Evolutionary conservation across 2,888 invertebrate species (phyloP), one percentile per base, ranked within the genome.

Genomic region (Mimachlamys varia): DNA sequence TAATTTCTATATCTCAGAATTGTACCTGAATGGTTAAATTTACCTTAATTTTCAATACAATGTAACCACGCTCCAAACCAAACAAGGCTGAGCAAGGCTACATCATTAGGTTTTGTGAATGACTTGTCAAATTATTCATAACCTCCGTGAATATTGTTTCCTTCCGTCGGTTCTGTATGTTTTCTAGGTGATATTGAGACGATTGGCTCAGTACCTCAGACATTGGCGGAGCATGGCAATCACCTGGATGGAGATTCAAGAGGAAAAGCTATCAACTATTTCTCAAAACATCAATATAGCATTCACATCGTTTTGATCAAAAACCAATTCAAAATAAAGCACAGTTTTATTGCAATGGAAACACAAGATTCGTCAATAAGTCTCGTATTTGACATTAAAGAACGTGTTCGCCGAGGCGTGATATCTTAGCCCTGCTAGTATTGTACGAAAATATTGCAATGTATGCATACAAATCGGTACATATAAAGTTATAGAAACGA

Each of bases 311-410:
- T 76, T 76, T 76, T 76, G 76, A 76, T 76, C 76, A 33, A 76
- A 76, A 76, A 76, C 76, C 76, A 76, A 76, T 76, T 76, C 76
- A 10, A 76, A 22, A 76, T 76, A 76, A 76, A 76, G 76, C 76
- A 76, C 76, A 76, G 7, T 76, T 76, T 76, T 76, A 76, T 76
- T 76, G 76, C 76, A 76, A 33, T 76, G 76, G 27, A 76, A 76
- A 76, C 76, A 76, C 33, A 76, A 33, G 12, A 27, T 76, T 76
- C 76, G 76, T 76, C 76, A 22, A 76, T 33, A 76, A 27, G 76
- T 76, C 12, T 76, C 76, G 19, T 76, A 27, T 27, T 22, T 33
- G 76, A 13, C 19, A 33, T 76, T 33, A 76, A 76, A 76, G 76
- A 76, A 7, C 76, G 12, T 33, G 76, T 7, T 22, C 27, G 1